Evolutionary conservation across 2,888 invertebrate genomes (phyloP).

Genomic region (Oligia fasciuncula): DNA sequence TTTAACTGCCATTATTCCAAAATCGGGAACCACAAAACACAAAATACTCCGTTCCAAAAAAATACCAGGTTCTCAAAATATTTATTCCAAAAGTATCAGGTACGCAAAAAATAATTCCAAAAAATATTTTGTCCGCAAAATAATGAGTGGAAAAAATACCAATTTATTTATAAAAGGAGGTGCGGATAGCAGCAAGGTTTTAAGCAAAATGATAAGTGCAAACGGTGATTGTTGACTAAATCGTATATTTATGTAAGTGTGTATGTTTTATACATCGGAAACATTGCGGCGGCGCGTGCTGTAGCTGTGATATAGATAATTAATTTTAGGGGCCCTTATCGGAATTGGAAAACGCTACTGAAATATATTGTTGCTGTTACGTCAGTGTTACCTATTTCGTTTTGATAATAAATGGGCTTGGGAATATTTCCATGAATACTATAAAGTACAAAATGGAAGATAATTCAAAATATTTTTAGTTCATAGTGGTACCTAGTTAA

Average conservation of each 20-base stretch:
- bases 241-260: conserved; percentile 49
- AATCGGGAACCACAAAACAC: conserved; percentile 44
- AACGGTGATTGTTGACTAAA: conserved; percentile 48
- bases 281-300: conserved; percentile 74
- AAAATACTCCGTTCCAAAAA: conserved; percentile 23
- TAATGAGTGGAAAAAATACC: not conserved
- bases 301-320: conserved; percentile 74
- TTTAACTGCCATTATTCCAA: conserved; percentile 62
- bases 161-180: conserved; percentile 19
- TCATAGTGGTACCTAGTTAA: no score
- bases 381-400: not conserved
- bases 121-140: not conserved
- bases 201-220: conserved; percentile 56
- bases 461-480: no score
- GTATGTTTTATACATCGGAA: conserved; percentile 56
- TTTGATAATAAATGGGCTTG: not conserved
- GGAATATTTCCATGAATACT: not conserved
- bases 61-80: conserved; percentile 1
- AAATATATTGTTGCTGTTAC: not conserved
- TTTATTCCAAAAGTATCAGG: conserved; percentile 2
- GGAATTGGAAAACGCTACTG: conserved; percentile 32
- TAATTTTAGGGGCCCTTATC: conserved; percentile 55
- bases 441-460: not conserved
- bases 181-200: conserved; percentile 40
- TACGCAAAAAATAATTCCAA: not conserved